Evolutionary conservation across 1,140 invertebrate genomes (phyloP).

Genomic region (Zaprionus inermis): DNA sequence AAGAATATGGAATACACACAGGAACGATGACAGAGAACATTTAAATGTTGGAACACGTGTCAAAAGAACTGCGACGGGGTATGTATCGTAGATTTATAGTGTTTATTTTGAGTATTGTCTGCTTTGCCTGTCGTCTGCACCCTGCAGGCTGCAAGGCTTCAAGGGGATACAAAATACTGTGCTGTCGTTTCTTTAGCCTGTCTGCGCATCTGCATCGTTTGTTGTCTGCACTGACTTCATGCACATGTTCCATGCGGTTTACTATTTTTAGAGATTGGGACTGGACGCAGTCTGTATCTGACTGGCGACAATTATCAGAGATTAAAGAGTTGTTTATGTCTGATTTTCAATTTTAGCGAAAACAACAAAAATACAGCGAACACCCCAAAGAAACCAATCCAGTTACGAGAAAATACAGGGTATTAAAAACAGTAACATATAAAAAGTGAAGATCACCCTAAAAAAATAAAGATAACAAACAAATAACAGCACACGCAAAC

Average conservation of each 20-base stretch:
- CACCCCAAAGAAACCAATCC: neutral
- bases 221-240: slow-evolving; percentile 15
- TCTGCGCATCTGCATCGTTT: slow-evolving; percentile 19
- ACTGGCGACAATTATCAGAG: slow-evolving; percentile 20
- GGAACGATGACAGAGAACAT: slow-evolving; percentile 1
- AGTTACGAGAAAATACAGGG: neutral
- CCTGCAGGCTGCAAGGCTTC: neutral
- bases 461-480: neutral
- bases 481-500: neutral
- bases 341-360: neutral
- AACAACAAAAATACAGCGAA: too few relatives aligned
- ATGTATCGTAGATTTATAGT: slow-evolving; percentile 9
- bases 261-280: slow-evolving; percentile 36
- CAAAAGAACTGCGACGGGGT: slow-evolving; percentile 5
- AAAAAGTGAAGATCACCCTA: neutral
- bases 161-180: neutral
- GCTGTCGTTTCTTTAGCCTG: neutral
- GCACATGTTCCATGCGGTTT: slow-evolving; percentile 35
- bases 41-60: slow-evolving; percentile 34
- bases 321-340: slow-evolving; percentile 7
- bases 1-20: slow-evolving; percentile 13
- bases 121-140: slow-evolving; percentile 14
- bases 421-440: neutral
- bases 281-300: slow-evolving; percentile 12
- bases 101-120: slow-evolving; percentile 33